Evolutionary conservation across 1,140 invertebrate species (phyloP).

Genomic region (Drosophila virilis): DNA sequence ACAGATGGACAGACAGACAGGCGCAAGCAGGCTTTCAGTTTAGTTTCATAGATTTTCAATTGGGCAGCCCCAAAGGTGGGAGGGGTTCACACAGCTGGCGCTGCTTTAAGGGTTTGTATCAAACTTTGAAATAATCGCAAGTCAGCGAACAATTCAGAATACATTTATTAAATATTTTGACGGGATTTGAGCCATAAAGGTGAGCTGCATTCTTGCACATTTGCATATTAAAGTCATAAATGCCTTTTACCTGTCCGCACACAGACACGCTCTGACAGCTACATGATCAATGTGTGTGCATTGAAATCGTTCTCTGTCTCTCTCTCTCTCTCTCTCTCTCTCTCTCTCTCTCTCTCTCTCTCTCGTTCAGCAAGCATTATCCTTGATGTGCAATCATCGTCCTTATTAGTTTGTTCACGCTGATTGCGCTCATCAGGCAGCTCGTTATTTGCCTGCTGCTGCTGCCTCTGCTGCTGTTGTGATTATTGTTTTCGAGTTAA

Average conservation of each 20-base stretch:
- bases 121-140: background rate
- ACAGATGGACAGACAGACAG: background rate
- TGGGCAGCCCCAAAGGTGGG: conserved; percentile 38
- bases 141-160: background rate
- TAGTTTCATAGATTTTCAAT: conserved; percentile 73
- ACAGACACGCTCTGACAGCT: conserved; percentile 17
- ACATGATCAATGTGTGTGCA: conserved; percentile 31
- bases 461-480: background rate
- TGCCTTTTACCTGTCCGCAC: conserved; percentile 15
- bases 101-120: conserved; percentile 17
- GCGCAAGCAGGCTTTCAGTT: conserved; percentile 48
- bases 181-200: conserved; percentile 15
- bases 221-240: conserved; percentile 22
- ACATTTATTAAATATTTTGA: conserved; percentile 13
- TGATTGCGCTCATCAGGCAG: conserved; percentile 27
- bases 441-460: conserved; percentile 7
- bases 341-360: background rate
- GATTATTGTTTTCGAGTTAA: background rate
- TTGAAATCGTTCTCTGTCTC: background rate
- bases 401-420: conserved; percentile 37
- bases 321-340: background rate
- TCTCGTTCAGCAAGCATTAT: background rate
- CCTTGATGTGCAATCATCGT: conserved; percentile 21
- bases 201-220: conserved; percentile 26
- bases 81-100: conserved; percentile 42